Conservation (phyloP, 2,113 vertebrate genomes). For the Alligator mississippiensis region DNA sequence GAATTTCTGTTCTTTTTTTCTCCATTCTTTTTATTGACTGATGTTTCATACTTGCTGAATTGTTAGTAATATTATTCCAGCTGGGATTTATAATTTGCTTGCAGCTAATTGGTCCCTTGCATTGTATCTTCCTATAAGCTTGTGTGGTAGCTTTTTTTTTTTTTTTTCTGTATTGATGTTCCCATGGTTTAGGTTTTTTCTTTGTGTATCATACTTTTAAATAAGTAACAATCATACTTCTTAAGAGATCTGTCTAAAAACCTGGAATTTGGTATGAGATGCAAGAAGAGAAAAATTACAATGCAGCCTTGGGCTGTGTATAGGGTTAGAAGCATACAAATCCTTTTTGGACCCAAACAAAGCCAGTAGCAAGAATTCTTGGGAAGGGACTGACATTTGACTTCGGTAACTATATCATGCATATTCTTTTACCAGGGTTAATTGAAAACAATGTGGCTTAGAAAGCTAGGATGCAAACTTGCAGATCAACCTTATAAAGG, state of each 20-base stretch:
- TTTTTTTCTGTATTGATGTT: background rate
- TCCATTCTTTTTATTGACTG: background rate
- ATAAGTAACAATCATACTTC: background rate
- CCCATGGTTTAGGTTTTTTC: too few relatives aligned
- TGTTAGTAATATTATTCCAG: background rate
- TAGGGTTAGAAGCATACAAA: background rate
- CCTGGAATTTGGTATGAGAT: background rate
- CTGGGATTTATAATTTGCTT: background rate
- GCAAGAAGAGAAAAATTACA: background rate
- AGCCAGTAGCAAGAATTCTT: background rate
- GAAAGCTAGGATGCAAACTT: constrained; percentile 8
- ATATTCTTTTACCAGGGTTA: background rate
- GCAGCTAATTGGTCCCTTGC: background rate
- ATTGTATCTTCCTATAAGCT: background rate
- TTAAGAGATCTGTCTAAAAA: background rate
- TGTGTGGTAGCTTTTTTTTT: background rate
- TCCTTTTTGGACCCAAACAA: background rate
- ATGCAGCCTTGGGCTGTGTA: background rate
- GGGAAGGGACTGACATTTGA: background rate
- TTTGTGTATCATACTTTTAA: background rate
- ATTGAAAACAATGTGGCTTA: background rate
- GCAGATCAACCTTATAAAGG: background rate
- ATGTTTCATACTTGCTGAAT: background rate
- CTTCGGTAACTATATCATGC: background rate
- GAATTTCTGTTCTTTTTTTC: background rate